phyloP scores from a whole-genome alignment of 2,113 vertebrate species.

The Mobula birostris region DNA sequence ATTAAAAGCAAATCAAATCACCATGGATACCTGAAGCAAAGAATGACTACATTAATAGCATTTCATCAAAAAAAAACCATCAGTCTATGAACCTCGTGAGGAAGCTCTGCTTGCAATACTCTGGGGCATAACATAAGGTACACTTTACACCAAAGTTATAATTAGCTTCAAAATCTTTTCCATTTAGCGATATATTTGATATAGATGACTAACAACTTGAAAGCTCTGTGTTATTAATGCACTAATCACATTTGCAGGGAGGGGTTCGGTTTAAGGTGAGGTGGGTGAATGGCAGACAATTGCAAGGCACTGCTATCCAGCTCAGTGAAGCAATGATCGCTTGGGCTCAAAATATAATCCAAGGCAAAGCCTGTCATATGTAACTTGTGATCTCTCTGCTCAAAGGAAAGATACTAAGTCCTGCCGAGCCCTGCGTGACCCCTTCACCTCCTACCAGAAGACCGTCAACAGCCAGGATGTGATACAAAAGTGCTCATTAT shows the following conservation, averaged over 20 bases:
- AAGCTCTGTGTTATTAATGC: constrained; percentile 40
- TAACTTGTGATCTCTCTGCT: neutral
- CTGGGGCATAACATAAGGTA: constrained; percentile 17
- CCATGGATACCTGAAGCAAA: constrained; percentile 36
- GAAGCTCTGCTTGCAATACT: neutral
- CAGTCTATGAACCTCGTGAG: neutral
- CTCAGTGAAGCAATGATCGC: no score
- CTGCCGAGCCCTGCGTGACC: neutral
- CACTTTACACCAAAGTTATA: constrained; percentile 8
- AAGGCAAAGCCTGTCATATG: neutral
- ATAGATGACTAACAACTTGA: constrained; percentile 40
- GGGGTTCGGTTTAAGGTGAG: neutral
- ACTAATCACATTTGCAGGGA: neutral
- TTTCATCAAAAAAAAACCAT: neutral
- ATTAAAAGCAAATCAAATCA: constrained; percentile 21
- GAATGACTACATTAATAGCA: neutral
- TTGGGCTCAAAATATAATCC: neutral
- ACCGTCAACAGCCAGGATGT: no score
- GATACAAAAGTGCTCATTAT: no score
- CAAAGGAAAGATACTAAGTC: no score
- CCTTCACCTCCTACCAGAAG: no score
- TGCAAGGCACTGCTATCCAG: neutral
- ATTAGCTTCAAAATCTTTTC: constrained; percentile 45
- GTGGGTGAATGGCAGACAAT: neutral
- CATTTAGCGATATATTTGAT: constrained; percentile 43